phyloP scores from a whole-genome alignment of 1,140 invertebrate genomes.

The Ericerus pela region DNA sequence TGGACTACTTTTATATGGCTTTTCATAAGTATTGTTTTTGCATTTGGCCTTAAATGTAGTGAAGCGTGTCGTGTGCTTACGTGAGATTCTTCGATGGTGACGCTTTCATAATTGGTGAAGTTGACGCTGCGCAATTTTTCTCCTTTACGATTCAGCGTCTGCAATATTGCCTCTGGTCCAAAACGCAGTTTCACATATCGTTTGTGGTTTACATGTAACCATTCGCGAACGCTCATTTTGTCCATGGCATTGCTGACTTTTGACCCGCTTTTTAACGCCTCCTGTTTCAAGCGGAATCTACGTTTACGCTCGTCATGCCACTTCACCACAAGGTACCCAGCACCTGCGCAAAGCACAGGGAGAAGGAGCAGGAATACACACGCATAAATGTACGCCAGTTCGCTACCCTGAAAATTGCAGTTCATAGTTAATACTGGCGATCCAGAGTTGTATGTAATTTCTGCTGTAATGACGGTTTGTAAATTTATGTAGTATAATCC shows the following conservation, averaged over 20 bases:
- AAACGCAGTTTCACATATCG: slow-evolving; percentile 79
- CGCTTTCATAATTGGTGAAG: slow-evolving; percentile 52
- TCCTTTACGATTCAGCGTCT: slow-evolving; percentile 75
- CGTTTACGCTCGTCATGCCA: slow-evolving; percentile 71
- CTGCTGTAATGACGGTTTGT: no score
- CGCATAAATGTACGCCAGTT: slow-evolving; percentile 90
- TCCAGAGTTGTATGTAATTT: neutral
- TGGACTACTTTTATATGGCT: no score
- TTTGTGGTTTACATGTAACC: slow-evolving; percentile 86
- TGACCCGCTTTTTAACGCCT: slow-evolving; percentile 43
- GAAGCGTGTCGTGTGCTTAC: slow-evolving; percentile 37
- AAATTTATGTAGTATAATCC: no score
- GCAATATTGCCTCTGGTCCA: slow-evolving; percentile 63
- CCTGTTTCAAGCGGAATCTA: slow-evolving; percentile 55
- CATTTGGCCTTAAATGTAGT: no score
- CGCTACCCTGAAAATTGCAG: slow-evolving; percentile 60
- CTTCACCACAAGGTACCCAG: slow-evolving; percentile 83
- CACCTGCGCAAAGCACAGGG: slow-evolving; percentile 78
- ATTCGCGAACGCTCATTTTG: slow-evolving; percentile 87
- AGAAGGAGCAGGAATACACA: slow-evolving; percentile 80
- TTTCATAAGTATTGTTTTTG: no score
- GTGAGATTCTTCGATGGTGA: slow-evolving; percentile 69
- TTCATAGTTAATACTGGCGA: neutral
- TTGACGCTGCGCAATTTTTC: slow-evolving; percentile 71
- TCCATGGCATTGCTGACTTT: slow-evolving; percentile 45